phyloP scores from a whole-genome alignment of 2,113 vertebrate genomes.

The Mesitornis unicolor region DNA sequence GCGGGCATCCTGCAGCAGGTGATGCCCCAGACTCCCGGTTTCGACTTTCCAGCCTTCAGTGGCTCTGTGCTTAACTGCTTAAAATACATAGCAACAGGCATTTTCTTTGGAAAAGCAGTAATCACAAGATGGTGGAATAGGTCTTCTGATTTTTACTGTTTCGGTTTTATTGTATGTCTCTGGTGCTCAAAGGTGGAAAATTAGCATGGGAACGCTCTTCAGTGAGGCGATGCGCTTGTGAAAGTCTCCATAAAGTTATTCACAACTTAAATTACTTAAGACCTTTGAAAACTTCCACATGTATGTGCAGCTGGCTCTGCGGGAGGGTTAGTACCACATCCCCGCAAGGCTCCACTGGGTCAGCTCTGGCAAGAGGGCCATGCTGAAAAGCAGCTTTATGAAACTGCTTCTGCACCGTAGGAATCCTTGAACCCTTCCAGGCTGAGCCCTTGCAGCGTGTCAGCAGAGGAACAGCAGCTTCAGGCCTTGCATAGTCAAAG shows the following conservation, averaged over 20 bases:
- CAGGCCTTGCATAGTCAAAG: not conserved
- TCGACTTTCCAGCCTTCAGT: not conserved
- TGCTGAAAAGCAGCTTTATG: not conserved
- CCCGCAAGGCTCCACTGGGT: rapidly evolving
- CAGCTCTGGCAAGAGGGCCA: not conserved
- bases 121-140: not conserved
- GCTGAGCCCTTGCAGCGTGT: not conserved
- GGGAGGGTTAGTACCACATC: not conserved
- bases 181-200: not conserved
- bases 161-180: not conserved
- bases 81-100: not conserved
- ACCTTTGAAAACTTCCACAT: not conserved
- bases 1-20: not conserved
- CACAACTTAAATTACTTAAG: not conserved
- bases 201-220: not conserved
- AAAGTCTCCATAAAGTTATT: not conserved
- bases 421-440: not conserved
- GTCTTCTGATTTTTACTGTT: not conserved
- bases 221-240: not conserved
- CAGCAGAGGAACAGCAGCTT: not conserved
- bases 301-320: not conserved
- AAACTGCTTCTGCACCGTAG: not conserved
- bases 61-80: not conserved
- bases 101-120: not conserved
- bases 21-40: not conserved